Conservation (phyloP, 2,797 vertebrate genomes). For the Lithobates pipiens region DNA sequence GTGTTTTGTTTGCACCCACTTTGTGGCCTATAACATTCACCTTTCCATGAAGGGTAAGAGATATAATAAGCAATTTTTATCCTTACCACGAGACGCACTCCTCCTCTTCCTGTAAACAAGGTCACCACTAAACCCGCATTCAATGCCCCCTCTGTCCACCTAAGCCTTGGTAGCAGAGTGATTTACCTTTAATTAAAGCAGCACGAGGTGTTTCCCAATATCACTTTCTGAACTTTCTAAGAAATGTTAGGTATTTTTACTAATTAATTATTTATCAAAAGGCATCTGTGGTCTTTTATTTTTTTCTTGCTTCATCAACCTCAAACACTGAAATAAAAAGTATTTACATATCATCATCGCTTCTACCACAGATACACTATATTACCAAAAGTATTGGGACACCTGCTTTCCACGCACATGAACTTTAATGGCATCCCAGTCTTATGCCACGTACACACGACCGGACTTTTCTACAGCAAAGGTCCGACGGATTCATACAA, state of each 20-base stretch:
- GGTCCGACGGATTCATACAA: too few relatives aligned
- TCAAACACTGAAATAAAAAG: too few relatives aligned
- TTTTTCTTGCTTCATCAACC: too few relatives aligned
- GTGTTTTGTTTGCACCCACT: slow-evolving; percentile 62
- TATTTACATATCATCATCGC: too few relatives aligned
- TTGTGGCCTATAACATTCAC: slow-evolving; percentile 40
- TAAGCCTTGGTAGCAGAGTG: slow-evolving; percentile 28
- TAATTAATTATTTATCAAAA: too few relatives aligned
- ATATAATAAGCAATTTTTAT: slow-evolving; percentile 62
- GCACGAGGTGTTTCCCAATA: slow-evolving; percentile 49
- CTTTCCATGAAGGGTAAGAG: slow-evolving; percentile 54
- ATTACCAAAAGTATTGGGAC: too few relatives aligned
- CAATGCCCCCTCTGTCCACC: slow-evolving; percentile 55
- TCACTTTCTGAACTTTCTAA: slow-evolving; percentile 50
- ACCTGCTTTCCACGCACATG: too few relatives aligned
- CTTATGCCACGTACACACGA: too few relatives aligned
- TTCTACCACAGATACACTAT: too few relatives aligned
- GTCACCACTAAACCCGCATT: slow-evolving; percentile 28
- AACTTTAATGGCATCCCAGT: too few relatives aligned
- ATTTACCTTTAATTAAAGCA: slow-evolving; percentile 56
- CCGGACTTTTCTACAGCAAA: too few relatives aligned
- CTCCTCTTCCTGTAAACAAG: slow-evolving; percentile 28
- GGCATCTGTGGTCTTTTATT: too few relatives aligned
- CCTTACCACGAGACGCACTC: background rate
- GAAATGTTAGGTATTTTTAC: background rate